Base-by-base conservation (phyloP, 2,888 invertebrate genomes). In the Nebria brevicollis region DNA sequence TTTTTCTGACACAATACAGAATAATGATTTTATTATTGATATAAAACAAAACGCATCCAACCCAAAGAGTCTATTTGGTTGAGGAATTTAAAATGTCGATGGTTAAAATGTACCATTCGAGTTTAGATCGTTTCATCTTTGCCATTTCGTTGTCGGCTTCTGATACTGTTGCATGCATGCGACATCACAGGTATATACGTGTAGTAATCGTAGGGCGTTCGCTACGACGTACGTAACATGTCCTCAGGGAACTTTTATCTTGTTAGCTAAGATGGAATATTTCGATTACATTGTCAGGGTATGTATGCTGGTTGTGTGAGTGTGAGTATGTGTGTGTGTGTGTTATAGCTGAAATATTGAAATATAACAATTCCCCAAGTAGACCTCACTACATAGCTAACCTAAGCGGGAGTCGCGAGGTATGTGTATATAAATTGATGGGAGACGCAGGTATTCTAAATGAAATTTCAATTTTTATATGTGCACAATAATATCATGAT, bases 221-320 rank as follows among this genome's bases (percentile, higher is more conserved):
- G 73, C 78, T 72, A 72, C 78, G 78, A 73, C 79, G 74, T 74
- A 79, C 79, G 79, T 79, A 79, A 79, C 79, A 74, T 54, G 83
- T 84, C 85, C 83, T 83, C 77, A 79, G 83, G 84, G 84, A 81
- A 84, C 84, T 82, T 84, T 85, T 84, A 85, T 84, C 84, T 84
- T 84, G 84, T 85, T 85, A 85, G 84, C 84, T 84, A 84, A 83
- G 85, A 85, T 84, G 84, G 84, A 84, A 84, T 83, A 84, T 84
- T 85, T 85, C 85, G 85, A 85, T 85, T 85, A 84, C 84, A 84
- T 83, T 84, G 54, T 54, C 54, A 34, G 34, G 34, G 34, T 34
- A 34, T 34, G 34, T 34, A 34, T 34, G 34, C 5, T 5, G 34
- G 34, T 34, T 34, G 34, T 54, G 54, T 54, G 54, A 20, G 20